Evolutionary conservation across 2,888 invertebrate species (phyloP), one percentile per base, ranked within the genome.

Genomic region (Leucozona laternaria): DNA sequence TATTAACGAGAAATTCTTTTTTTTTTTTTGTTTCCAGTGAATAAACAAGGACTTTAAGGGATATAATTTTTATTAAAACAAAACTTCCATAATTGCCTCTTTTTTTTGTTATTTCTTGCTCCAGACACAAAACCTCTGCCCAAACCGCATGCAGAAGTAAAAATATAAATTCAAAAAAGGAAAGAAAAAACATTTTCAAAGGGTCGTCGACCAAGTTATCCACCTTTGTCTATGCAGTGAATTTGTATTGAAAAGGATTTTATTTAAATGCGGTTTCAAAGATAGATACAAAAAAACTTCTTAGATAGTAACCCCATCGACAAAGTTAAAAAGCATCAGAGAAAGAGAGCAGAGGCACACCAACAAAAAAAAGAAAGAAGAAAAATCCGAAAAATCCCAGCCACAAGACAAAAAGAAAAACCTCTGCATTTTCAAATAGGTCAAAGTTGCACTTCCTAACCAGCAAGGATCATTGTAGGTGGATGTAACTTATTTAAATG

Each of bases 381-480:
- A 40, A 43, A 28, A 28, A 28, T 62, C 40, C 43, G 11, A 43
- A 45, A 45, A 43, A 64, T 45, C 60, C 71, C 43, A 68, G 43
- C 34, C 17, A 40, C 43, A 55, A 31, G 31, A 58, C 37, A 53
- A 13, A 50, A 40, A 64, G 37, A 31, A 48, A 31, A 66, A 17
- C 6, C 48, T 17, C 62, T 64, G 72, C 79, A 79, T 75, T 68
- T 68, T 75, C 75, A 84, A 79, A 66, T 76, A 79, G 76, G 79
- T 84, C 84, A 84, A 80, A 84, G 79, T 75, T 79, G 79, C 79
- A 75, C 75, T 75, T 75, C 57, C 83, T 64, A 50, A 71, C 75
- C 57, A 71, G n/a, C 57, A 76, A 80, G 84, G 80, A 84, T 76
- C 79, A 84, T 79, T 84, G 76, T 66, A 79, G 84, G 80, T 71